phyloP scores from a whole-genome alignment of 2,797 vertebrate species.

The Babyrousa celebensis region DNA sequence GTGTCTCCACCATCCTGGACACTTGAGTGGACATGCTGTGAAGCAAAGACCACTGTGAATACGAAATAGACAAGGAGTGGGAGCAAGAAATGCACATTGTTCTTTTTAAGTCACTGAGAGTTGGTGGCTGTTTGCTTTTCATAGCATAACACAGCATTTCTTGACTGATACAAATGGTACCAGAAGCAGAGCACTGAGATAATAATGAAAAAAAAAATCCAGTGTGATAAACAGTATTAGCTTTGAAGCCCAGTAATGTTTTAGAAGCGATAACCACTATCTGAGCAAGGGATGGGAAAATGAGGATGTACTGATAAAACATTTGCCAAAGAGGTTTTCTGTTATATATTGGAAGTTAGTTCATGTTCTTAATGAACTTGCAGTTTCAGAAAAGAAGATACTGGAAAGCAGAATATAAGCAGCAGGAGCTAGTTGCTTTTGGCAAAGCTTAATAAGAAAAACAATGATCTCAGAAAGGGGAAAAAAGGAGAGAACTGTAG shows the following conservation, averaged over 20 bases:
- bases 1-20: not conserved
- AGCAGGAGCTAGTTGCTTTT: conserved; percentile 39
- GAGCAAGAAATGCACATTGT: not conserved
- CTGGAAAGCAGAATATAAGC: conserved; percentile 26
- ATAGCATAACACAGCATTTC: not conserved
- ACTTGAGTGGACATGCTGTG: not conserved
- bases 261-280: not conserved
- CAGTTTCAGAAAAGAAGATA: not conserved
- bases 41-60: not conserved
- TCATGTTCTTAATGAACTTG: conserved; percentile 5
- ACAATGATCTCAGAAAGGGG: not conserved
- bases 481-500: not conserved
- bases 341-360: not conserved
- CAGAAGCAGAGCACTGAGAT: not conserved
- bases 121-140: not conserved
- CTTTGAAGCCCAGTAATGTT: conserved; percentile 46
- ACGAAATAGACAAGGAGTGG: not conserved
- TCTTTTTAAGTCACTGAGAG: not conserved
- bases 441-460: conserved; percentile 5
- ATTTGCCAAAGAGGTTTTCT: conserved; percentile 13
- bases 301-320: conserved; percentile 23
- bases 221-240: not conserved
- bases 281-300: conserved; percentile 2
- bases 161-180: not conserved
- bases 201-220: not conserved